A percentile compares a stretch with the other conserved stretches of the same genome.
Conservation (phyloP, 2,113 vertebrate species). For the Nothocercus nigrocapillus region DNA sequence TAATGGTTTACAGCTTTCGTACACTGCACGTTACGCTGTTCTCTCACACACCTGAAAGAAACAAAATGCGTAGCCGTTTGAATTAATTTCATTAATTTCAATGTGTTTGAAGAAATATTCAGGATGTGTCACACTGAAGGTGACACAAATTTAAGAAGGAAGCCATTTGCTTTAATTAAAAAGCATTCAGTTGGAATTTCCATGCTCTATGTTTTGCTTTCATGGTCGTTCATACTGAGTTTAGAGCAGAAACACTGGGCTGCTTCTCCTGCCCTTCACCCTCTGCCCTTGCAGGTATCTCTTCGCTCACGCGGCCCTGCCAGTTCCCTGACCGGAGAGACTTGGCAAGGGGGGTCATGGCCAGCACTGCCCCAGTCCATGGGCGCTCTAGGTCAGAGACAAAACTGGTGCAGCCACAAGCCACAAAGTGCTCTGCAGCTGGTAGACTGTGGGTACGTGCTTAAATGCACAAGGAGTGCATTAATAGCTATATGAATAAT, state of each 20-base stretch:
- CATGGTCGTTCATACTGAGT: not conserved
- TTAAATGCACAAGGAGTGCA: not conserved
- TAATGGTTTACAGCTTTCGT: not conserved
- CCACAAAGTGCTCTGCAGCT: not conserved
- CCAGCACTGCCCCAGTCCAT: not conserved
- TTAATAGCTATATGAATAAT: not conserved
- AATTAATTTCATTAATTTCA: no score
- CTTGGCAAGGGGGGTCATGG: not conserved
- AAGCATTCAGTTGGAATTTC: not conserved
- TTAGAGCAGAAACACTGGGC: not conserved
- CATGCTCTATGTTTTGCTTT: not conserved
- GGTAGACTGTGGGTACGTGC: not conserved
- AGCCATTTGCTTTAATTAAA: not conserved
- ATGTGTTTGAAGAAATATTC: no score
- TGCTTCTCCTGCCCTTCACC: accelerated
- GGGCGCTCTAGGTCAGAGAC: not conserved
- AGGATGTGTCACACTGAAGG: no score
- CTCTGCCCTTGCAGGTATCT: not conserved
- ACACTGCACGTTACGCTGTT: not conserved
- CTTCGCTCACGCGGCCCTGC: not conserved
- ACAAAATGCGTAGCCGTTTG: not conserved
- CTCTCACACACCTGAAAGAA: not conserved
- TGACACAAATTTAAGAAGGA: no score
- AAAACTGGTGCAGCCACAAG: not conserved
- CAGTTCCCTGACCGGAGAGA: accelerated